These are phyloP conservation scores for Apomyelois bistriatella DNA, from an alignment of 2,888 invertebrate species.

Conservation along the genomic window DNA sequence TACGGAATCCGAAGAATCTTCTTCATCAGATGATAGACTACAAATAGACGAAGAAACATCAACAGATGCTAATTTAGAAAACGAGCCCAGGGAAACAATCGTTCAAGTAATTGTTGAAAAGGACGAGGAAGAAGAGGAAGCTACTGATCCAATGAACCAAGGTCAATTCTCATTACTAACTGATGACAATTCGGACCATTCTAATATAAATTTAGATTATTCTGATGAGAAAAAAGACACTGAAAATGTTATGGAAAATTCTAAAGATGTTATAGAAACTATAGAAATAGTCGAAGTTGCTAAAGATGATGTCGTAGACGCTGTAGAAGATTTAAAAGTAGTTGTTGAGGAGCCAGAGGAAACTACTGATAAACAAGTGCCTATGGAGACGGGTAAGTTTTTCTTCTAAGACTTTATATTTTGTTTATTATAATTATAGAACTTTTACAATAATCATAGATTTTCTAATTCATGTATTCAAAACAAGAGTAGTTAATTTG, in stretches of 20 bases:
- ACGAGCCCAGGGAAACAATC: slow-evolving; percentile 12
- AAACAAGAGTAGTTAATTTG: too few relatives aligned
- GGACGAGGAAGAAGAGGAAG: slow-evolving; percentile 15
- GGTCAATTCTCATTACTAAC: slow-evolving; percentile 57
- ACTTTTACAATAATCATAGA: too few relatives aligned
- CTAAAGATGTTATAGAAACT: background rate
- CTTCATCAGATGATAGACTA: slow-evolving; percentile 24
- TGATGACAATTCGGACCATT: slow-evolving; percentile 62
- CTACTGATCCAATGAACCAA: slow-evolving; percentile 44
- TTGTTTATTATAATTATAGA: too few relatives aligned
- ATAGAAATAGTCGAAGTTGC: background rate
- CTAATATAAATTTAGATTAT: slow-evolving; percentile 49
- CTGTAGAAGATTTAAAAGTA: background rate
- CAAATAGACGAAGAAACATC: slow-evolving; percentile 33
- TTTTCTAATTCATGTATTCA: too few relatives aligned
- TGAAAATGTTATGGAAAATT: background rate
- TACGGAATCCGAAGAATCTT: slow-evolving; percentile 42
- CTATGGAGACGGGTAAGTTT: slow-evolving; percentile 30
- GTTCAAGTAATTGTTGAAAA: slow-evolving; percentile 15
- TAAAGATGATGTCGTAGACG: background rate
- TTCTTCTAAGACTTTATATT: background rate
- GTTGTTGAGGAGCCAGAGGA: background rate
- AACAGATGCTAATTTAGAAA: slow-evolving; percentile 17
- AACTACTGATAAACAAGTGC: slow-evolving; percentile 16
- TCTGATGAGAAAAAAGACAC: slow-evolving; percentile 41